Evolutionary conservation across 2,888 invertebrate species (phyloP).

Genomic region (Nemoura dubitans): DNA sequence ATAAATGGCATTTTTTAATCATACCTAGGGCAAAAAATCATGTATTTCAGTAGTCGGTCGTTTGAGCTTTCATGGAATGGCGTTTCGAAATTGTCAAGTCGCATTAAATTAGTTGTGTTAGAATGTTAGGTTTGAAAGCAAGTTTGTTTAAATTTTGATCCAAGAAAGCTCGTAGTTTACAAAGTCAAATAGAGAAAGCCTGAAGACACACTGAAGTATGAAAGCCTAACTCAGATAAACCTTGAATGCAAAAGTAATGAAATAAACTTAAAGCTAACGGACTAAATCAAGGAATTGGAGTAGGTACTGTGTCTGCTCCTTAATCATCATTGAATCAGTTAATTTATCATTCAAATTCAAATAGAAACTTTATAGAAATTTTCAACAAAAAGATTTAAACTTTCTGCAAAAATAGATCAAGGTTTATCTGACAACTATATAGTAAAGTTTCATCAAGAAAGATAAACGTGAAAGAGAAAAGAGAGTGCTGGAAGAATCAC

Average conservation of each 20-base stretch:
- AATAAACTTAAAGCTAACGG: too few species aligned
- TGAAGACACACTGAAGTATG: slow-evolving; percentile 20
- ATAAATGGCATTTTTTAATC: too few species aligned
- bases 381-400: too few species aligned
- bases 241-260: not conserved
- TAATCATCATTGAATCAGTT: too few species aligned
- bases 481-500: slow-evolving; percentile 1
- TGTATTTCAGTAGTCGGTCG: not conserved
- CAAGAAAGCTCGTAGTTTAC: not conserved
- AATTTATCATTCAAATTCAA: too few species aligned
- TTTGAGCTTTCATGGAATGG: not conserved
- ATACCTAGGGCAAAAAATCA: not conserved
- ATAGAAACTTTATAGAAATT: too few species aligned
- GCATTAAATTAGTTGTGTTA: not conserved
- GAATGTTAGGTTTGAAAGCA: not conserved
- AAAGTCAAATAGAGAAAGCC: slow-evolving; percentile 38
- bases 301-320: too few species aligned
- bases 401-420: not conserved
- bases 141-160: slow-evolving; percentile 15
- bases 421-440: not conserved
- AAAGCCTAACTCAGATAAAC: slow-evolving; percentile 35
- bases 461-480: slow-evolving; percentile 22
- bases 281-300: too few species aligned
- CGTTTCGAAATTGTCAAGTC: not conserved
- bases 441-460: slow-evolving; percentile 37